Base-by-base conservation (phyloP, 1,140 invertebrate species). In the Adoxophyes honmai region DNA sequence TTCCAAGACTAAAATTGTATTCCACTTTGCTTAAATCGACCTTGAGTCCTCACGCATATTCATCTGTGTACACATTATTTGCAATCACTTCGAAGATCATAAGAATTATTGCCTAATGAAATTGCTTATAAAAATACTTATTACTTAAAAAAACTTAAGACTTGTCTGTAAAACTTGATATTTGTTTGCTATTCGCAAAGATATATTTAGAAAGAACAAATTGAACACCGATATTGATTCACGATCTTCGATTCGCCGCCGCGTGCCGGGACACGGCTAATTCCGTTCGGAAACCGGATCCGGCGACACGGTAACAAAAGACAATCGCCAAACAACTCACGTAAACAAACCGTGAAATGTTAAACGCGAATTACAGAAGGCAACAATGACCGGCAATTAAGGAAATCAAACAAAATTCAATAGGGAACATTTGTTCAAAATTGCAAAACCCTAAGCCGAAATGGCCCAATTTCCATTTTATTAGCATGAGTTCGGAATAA, bases 401-500 rank as follows among this genome's bases (percentile, higher is more conserved):
- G 67, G 60, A 66, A 64, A 71, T 73, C 71, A 73, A 74, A 83
- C 77, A 75, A 79, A 81, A 81, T 79, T 78, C 64, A 73, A 83
- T 81, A 79, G 74, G 73, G 69, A 73, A 78, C 75, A 83, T 79
- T 83, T 81, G 80, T 78, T 72, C 66, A 70, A 80, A 80, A 80
- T 78, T 72, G 75, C 75, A 61, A 73, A 77, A 70, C 70, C 73
- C 66, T 75, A 72, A 81, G 62, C 73, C 66, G 65, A 76, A 79
- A 82, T 64, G 74, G 74, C 61, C 64, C 64, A 72, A 82, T 81
- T 81, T 83, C 65, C 80, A 81, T 83, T 83, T 79, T 83, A 83
- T 81, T 79, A 78, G 76, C 75, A 76, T 80, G 78, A 71, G 73
- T 73, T 73, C 68, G 57, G 78, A 78, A 83, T 83, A 83, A 83